Conservation (phyloP, 2,888 invertebrate species). For the Drosophila tripunctata region DNA sequence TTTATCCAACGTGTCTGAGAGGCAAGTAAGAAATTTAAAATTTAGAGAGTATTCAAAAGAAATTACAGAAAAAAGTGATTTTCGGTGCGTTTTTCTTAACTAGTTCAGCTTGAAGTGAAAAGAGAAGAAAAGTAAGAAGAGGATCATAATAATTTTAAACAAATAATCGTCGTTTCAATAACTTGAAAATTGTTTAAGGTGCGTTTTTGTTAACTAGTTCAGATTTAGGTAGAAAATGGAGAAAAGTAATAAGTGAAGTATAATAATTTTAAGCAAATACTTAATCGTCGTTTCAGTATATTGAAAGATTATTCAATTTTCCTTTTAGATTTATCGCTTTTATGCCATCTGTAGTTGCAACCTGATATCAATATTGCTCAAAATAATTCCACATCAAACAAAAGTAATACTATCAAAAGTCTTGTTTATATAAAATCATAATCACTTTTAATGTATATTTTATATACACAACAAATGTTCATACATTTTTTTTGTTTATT, state of each 20-base stretch:
- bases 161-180: no score
- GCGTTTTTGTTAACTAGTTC: constrained; percentile 26
- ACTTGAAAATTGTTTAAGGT: constrained; percentile 3
- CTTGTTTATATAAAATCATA: constrained; percentile 53
- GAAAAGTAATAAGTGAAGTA: background rate
- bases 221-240: background rate
- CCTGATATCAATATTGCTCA: background rate
- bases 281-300: no score
- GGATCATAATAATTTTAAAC: no score
- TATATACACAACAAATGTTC: constrained; percentile 75
- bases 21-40: constrained; percentile 9
- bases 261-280: background rate
- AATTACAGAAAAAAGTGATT: no score
- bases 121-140: no score
- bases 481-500: constrained; percentile 59
- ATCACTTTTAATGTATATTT: constrained; percentile 76
- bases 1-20: constrained; percentile 2
- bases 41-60: no score
- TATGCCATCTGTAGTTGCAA: background rate
- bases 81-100: no score
- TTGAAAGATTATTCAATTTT: background rate
- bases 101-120: no score
- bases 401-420: constrained; percentile 2
- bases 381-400: background rate
- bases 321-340: background rate